Evolutionary conservation across 2,888 invertebrate genomes (phyloP).

Genomic region (Chloromyia formosa): DNA sequence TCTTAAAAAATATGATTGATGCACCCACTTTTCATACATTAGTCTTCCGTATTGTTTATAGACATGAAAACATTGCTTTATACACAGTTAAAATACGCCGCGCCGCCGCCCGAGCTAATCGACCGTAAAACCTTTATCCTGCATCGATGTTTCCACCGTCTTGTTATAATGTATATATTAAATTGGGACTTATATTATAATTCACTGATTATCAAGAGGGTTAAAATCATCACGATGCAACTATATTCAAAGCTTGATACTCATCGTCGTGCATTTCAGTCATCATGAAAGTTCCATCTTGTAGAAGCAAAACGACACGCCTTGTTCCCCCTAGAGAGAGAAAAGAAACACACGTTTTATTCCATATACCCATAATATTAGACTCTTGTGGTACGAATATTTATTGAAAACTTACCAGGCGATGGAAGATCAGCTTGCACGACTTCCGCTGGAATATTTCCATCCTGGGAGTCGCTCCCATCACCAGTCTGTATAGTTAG

Average conservation of each 20-base stretch:
- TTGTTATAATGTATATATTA: no score
- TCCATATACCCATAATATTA: no score
- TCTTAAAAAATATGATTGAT: constrained; percentile 26
- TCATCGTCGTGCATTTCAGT: constrained; percentile 89
- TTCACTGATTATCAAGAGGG: neutral
- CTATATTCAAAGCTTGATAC: constrained; percentile 65
- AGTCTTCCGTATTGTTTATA: neutral
- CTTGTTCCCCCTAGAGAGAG: constrained; percentile 73
- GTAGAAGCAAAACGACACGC: constrained; percentile 82
- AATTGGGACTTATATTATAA: neutral
- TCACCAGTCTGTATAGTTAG: constrained; percentile 53
- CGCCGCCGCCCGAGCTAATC: neutral
- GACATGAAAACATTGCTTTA: constrained; percentile 8
- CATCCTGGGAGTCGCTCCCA: constrained; percentile 67
- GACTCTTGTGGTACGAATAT: neutral
- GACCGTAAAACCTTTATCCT: no score
- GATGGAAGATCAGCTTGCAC: constrained; percentile 85
- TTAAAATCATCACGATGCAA: constrained; percentile 54
- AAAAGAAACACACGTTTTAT: neutral
- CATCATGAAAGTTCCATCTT: constrained; percentile 87
- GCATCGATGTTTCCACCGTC: no score
- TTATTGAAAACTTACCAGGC: constrained; percentile 70
- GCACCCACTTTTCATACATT: constrained; percentile 9
- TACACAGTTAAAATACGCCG: neutral
- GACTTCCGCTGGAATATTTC: constrained; percentile 86